Conservation (phyloP, 2,888 invertebrate genomes). For the Clitarchus hookeri region DNA sequence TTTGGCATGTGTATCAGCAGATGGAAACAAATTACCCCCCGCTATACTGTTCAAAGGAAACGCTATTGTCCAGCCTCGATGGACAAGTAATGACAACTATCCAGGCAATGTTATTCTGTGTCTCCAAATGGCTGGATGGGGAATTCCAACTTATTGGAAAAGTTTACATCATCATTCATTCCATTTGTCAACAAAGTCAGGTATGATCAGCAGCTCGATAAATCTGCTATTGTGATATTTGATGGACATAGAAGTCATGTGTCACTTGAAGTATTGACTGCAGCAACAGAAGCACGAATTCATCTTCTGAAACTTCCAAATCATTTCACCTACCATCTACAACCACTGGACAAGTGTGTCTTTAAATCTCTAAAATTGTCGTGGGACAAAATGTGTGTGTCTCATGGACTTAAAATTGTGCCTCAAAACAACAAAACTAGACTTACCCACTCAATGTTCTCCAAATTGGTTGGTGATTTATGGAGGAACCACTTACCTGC, state of each 20-base stretch:
- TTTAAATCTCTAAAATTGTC: constrained; percentile 33
- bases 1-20: not conserved
- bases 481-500: not conserved
- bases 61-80: not conserved
- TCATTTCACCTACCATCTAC: constrained; percentile 38
- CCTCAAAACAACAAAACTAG: not conserved
- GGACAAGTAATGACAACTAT: not conserved
- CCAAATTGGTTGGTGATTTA: not conserved
- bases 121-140: constrained; percentile 23
- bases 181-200: constrained; percentile 3
- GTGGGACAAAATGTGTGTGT: constrained; percentile 34
- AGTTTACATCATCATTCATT: constrained; percentile 12
- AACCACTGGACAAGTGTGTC: constrained; percentile 39
- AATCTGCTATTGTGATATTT: constrained; percentile 30
- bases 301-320: constrained; percentile 36
- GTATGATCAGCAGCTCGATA: not conserved
- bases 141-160: not conserved
- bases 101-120: not conserved
- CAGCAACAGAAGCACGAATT: constrained; percentile 33
- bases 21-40: not conserved
- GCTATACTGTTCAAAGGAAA: constrained; percentile 15
- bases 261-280: constrained; percentile 34
- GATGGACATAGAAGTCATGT: constrained; percentile 39
- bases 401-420: not conserved
- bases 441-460: not conserved